phyloP scores from a whole-genome alignment of 2,888 invertebrate species.

The Blomia tropicalis region DNA sequence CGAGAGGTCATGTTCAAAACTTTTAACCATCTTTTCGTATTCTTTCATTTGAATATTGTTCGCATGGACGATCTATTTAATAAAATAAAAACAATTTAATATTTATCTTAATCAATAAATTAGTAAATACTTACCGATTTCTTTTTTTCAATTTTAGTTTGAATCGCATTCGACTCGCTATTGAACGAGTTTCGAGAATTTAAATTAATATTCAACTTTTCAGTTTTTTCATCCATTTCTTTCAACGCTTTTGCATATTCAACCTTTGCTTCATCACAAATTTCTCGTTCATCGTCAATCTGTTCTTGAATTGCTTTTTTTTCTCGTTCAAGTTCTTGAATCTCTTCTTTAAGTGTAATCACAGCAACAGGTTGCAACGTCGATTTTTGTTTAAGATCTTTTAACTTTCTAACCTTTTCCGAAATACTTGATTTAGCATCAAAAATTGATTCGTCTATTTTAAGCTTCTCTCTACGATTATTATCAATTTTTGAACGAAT shows the following conservation, averaged over 20 bases:
- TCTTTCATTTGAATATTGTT: conserved; percentile 1
- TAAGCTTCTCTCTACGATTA: not conserved
- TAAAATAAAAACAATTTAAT: not conserved
- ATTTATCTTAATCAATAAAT: not conserved
- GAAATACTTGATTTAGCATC: not conserved
- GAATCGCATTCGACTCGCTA: too few relatives aligned
- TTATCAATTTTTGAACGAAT: not conserved
- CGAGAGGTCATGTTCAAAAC: too few relatives aligned
- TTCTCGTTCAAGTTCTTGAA: not conserved
- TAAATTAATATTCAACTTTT: not conserved
- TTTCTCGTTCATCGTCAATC: not conserved
- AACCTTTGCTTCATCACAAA: not conserved
- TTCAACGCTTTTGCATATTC: not conserved
- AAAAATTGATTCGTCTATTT: not conserved
- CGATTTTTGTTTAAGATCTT: conserved; percentile 12
- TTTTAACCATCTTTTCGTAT: not conserved
- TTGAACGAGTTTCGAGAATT: too few relatives aligned
- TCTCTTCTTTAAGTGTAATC: conserved; percentile 16
- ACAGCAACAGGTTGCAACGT: conserved; percentile 19
- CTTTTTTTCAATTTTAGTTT: too few relatives aligned
- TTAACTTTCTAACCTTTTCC: conserved; percentile 1
- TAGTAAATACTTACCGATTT: too few relatives aligned
- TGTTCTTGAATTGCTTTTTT: not conserved
- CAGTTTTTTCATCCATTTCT: not conserved
- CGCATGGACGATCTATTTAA: not conserved